phyloP scores from a whole-genome alignment of 1,140 invertebrate genomes.

The Eulimnadia texana region DNA sequence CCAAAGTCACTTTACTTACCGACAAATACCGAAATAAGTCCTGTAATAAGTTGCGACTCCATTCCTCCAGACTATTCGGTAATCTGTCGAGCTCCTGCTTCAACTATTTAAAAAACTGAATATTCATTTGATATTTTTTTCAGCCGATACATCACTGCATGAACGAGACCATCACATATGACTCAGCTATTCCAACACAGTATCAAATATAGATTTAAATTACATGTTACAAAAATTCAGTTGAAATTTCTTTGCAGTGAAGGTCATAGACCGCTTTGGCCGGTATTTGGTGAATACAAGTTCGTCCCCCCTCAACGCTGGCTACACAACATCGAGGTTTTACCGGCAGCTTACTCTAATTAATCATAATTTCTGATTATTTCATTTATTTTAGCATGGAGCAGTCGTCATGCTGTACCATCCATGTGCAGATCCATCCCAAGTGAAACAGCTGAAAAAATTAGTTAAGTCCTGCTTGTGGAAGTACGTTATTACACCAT shows the following conservation, averaged over 20 bases:
- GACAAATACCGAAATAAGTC: slow-evolving; percentile 30
- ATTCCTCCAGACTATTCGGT: slow-evolving; percentile 45
- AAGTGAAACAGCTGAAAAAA: slow-evolving; percentile 45
- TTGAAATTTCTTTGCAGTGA: slow-evolving; percentile 44
- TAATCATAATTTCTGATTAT: slow-evolving; percentile 5
- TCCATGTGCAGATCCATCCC: slow-evolving; percentile 57
- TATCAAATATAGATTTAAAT: slow-evolving; percentile 22
- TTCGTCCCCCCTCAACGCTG: slow-evolving; percentile 69
- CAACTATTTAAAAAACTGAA: not conserved
- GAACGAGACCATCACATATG: slow-evolving; percentile 48
- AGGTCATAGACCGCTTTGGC: slow-evolving; percentile 61
- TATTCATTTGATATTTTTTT: not conserved
- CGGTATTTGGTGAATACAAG: slow-evolving; percentile 64
- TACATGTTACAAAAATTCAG: not conserved
- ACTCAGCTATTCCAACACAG: slow-evolving; percentile 45
- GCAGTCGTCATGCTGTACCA: slow-evolving; percentile 72
- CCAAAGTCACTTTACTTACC: slow-evolving; percentile 33
- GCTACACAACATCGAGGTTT: slow-evolving; percentile 64
- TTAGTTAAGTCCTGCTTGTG: slow-evolving; percentile 54
- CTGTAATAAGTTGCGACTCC: slow-evolving; percentile 39
- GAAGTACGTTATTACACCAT: slow-evolving; percentile 66
- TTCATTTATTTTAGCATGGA: slow-evolving; percentile 47
- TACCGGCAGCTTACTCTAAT: slow-evolving; percentile 8
- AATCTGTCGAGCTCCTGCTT: slow-evolving; percentile 18
- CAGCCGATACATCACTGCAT: slow-evolving; percentile 56